phyloP scores from a whole-genome alignment of 2,888 invertebrate genomes.

The Sinopyrophorus schimmeli region DNA sequence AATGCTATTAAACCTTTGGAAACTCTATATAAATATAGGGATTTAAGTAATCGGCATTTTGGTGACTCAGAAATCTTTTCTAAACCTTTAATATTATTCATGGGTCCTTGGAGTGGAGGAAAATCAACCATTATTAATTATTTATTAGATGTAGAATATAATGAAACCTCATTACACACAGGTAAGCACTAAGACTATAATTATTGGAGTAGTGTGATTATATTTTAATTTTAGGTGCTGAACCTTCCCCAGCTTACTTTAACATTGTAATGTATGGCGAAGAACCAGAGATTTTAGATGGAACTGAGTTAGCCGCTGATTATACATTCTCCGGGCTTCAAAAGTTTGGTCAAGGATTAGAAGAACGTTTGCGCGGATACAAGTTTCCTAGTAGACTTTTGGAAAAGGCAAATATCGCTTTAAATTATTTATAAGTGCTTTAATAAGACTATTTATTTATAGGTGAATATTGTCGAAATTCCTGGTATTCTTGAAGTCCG shows the following conservation, averaged over 20 bases:
- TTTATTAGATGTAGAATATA: slow-evolving; percentile 84
- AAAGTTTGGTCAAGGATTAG: slow-evolving; percentile 92
- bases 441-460: slow-evolving; percentile 30
- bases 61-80: slow-evolving; percentile 95
- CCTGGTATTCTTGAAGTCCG: slow-evolving; percentile 93
- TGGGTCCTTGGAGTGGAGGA: slow-evolving; percentile 97
- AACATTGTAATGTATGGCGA: slow-evolving; percentile 90
- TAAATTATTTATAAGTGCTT: not conserved
- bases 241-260: slow-evolving; percentile 91
- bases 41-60: slow-evolving; percentile 88
- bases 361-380: slow-evolving; percentile 83
- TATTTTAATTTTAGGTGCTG: slow-evolving; percentile 69
- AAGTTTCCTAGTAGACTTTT: slow-evolving; percentile 80
- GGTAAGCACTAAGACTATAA: slow-evolving; percentile 59
- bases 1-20: slow-evolving; percentile 88
- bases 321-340: slow-evolving; percentile 93
- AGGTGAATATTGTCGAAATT: slow-evolving; percentile 95
- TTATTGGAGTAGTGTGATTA: not conserved
- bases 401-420: slow-evolving; percentile 91
- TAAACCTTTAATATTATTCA: slow-evolving; percentile 88
- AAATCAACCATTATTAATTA: slow-evolving; percentile 95
- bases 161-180: slow-evolving; percentile 80
- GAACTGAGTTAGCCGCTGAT: slow-evolving; percentile 92
- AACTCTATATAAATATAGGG: slow-evolving; percentile 87
- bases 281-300: slow-evolving; percentile 82